Evolutionary conservation across 2,888 invertebrate genomes (phyloP).

Genomic region (Tenthredo distinguenda): DNA sequence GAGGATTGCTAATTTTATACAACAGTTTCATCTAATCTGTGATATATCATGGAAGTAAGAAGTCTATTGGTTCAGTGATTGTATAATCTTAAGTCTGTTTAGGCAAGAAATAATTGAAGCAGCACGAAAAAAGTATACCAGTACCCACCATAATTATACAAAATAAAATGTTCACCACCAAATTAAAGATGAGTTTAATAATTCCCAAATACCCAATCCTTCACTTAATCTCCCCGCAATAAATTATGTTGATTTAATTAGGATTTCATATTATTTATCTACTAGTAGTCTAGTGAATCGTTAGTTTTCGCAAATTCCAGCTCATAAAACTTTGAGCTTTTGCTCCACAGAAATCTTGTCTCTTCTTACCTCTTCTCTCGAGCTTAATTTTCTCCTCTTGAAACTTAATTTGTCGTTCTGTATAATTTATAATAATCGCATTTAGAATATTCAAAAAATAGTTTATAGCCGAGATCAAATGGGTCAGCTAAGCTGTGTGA

Average conservation of each 20-base stretch:
- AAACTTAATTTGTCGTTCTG: too few relatives aligned
- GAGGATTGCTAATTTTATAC: neutral
- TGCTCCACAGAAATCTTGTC: neutral
- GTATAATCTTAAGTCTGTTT: neutral
- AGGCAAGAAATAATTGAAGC: neutral
- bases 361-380: neutral
- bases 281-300: too few relatives aligned
- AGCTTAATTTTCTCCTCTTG: neutral
- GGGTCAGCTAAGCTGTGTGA: too few relatives aligned
- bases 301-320: neutral
- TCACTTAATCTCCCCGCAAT: neutral
- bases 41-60: neutral
- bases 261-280: neutral
- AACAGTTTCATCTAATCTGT: neutral
- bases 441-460: too few relatives aligned
- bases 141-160: neutral
- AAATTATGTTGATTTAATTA: neutral
- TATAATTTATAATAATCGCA: too few relatives aligned
- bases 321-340: neutral
- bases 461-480: too few relatives aligned
- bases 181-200: neutral
- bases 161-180: neutral
- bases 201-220: neutral
- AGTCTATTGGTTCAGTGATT: neutral
- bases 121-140: neutral